Evolutionary conservation across 2,888 invertebrate genomes (phyloP).

Genomic region (Elysia crispata): DNA sequence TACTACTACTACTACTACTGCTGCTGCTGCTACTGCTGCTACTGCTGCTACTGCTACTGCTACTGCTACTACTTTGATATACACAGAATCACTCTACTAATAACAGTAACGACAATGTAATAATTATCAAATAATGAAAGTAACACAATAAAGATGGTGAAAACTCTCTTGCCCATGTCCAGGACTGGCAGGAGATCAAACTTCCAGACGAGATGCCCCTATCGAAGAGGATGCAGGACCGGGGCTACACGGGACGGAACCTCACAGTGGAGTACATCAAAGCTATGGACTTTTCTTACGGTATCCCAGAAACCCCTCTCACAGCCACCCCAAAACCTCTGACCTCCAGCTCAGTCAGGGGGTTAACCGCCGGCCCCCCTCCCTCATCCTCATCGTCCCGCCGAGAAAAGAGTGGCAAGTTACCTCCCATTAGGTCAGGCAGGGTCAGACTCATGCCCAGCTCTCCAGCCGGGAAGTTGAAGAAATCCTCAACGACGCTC

Average conservation of each 20-base stretch:
- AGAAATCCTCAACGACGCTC: background rate
- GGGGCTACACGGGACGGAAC: constrained; percentile 66
- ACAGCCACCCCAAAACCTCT: background rate
- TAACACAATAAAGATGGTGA: background rate
- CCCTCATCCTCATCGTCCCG: constrained; percentile 21
- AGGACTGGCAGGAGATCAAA: constrained; percentile 66
- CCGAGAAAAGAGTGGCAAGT: constrained; percentile 31
- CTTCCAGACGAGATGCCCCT: constrained; percentile 69
- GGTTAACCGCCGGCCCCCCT: background rate
- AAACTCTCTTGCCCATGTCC: too few relatives aligned
- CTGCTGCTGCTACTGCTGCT: too few relatives aligned
- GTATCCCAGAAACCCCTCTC: constrained; percentile 60
- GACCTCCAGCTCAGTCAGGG: constrained; percentile 2
- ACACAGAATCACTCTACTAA: background rate
- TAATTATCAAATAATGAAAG: background rate
- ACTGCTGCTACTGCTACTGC: too few relatives aligned
- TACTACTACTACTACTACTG: too few relatives aligned
- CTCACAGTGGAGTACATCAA: constrained; percentile 63
- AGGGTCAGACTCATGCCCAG: background rate
- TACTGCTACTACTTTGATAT: background rate
- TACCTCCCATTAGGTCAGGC: constrained; percentile 50
- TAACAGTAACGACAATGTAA: background rate
- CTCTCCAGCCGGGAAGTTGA: background rate
- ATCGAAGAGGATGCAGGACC: constrained; percentile 68
- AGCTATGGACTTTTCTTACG: constrained; percentile 67